These are phyloP conservation scores for Pholis gunnellus DNA, from an alignment of 2,113 vertebrate genomes.

Conservation along the genomic window DNA sequence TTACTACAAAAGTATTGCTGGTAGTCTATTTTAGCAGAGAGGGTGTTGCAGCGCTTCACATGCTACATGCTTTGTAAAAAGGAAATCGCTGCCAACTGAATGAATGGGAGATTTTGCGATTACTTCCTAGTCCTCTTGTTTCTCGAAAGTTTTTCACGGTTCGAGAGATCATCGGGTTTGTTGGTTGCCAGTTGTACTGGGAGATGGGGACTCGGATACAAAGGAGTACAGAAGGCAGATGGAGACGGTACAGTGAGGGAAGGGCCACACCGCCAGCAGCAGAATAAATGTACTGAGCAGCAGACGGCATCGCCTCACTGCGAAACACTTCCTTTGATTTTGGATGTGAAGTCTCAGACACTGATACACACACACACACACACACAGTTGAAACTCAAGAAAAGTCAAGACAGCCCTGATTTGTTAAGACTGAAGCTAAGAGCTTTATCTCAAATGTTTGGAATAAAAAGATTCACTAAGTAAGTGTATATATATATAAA, in stretches of 20 bases:
- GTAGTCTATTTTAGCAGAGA: conserved; percentile 32
- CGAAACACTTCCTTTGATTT: conserved; percentile 49
- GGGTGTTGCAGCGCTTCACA: conserved; percentile 1
- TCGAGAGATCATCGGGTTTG: conserved; percentile 27
- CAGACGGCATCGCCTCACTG: conserved; percentile 30
- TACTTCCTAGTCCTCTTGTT: conserved; percentile 21
- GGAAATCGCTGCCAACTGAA: conserved; percentile 7
- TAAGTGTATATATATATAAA: not conserved
- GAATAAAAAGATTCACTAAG: not conserved
- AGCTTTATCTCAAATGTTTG: not conserved
- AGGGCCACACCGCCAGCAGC: conserved; percentile 37
- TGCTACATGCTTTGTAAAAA: conserved; percentile 6
- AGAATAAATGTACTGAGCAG: conserved; percentile 41
- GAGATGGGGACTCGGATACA: conserved; percentile 39
- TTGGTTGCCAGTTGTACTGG: conserved; percentile 45
- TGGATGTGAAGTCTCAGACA: conserved; percentile 3
- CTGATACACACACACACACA: not conserved
- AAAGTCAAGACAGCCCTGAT: not conserved
- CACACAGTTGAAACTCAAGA: not conserved
- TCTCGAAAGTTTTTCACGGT: conserved; percentile 21
- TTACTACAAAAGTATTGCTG: conserved; percentile 33
- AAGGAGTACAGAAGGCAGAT: conserved; percentile 50
- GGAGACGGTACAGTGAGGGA: conserved; percentile 47
- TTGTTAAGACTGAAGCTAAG: not conserved
- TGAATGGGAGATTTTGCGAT: conserved; percentile 39